Evolutionary conservation across 2,797 vertebrate genomes (phyloP).

Genomic region (Petrocephalus schoutedeni): DNA sequence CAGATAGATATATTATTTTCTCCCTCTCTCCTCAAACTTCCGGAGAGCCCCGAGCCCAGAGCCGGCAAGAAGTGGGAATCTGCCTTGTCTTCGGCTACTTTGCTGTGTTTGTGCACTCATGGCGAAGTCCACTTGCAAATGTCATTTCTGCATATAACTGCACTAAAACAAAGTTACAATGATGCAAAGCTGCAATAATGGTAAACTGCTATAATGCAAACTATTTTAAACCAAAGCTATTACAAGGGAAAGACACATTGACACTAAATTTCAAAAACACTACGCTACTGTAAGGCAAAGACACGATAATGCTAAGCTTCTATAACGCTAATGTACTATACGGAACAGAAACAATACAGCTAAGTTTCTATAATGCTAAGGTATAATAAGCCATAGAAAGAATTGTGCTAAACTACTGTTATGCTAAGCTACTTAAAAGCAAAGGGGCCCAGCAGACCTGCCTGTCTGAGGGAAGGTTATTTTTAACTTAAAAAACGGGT

Average conservation of each 20-base stretch:
- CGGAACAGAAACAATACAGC: no score
- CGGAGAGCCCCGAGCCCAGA: background rate
- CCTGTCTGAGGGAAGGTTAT: background rate
- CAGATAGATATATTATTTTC: constrained; percentile 44
- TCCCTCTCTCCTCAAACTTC: constrained; percentile 35
- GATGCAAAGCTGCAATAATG: background rate
- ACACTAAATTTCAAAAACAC: background rate
- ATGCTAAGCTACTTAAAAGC: background rate
- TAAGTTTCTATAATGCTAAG: background rate
- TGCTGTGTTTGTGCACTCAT: background rate
- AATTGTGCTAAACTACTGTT: background rate
- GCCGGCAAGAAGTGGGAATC: background rate
- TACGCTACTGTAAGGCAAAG: background rate
- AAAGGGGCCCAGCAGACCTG: background rate
- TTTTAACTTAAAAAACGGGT: background rate
- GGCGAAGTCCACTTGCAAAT: background rate
- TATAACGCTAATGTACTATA: no score
- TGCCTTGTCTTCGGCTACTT: background rate
- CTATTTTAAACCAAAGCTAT: background rate
- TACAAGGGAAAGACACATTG: background rate
- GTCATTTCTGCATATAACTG: no score
- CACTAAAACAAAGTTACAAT: background rate
- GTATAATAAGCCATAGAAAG: background rate
- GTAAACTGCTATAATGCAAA: background rate
- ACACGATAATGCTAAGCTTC: background rate